These are phyloP conservation scores for Drosophila paracracens DNA, from an alignment of 2,888 invertebrate species.

Conservation along the genomic window DNA sequence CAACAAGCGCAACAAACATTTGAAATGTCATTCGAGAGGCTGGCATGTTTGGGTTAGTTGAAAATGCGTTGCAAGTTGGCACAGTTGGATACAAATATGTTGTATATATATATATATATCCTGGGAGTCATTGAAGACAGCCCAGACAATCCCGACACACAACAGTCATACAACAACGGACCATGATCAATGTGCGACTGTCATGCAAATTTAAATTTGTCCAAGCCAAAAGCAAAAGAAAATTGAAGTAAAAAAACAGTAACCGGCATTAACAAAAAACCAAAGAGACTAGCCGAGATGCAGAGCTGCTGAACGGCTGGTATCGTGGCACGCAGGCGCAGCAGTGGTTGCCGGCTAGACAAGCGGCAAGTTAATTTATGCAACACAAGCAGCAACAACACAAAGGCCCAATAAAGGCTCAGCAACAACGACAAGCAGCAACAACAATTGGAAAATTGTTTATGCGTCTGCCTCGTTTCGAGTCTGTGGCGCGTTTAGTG, in stretches of 20 bases:
- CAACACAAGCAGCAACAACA: conserved; percentile 62
- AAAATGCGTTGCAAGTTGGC: conserved; percentile 74
- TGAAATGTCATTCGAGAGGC: conserved; percentile 66
- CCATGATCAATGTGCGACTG: conserved; percentile 80
- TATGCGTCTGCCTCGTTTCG: conserved; percentile 76
- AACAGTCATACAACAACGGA: conserved; percentile 23
- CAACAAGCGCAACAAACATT: conserved; percentile 21
- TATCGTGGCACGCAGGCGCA: conserved; percentile 56
- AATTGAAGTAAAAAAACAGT: conserved; percentile 17
- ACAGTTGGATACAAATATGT: conserved; percentile 61
- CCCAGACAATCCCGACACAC: conserved; percentile 11
- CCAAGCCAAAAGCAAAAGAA: conserved; percentile 50
- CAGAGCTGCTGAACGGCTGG: conserved; percentile 1
- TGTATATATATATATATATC: conserved; percentile 16
- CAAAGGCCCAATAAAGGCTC: conserved; percentile 74
- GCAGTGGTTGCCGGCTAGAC: conserved; percentile 64
- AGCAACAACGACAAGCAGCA: conserved; percentile 49
- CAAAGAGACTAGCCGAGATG: conserved; percentile 4
- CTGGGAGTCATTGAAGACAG: conserved; percentile 42
- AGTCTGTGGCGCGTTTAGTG: conserved; percentile 79
- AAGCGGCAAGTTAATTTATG: conserved; percentile 81
- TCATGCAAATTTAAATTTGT: conserved; percentile 82
- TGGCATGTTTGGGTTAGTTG: conserved; percentile 77
- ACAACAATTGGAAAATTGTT: conserved; percentile 75
- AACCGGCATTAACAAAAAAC: conserved; percentile 2